phyloP scores from a whole-genome alignment of 2,888 invertebrate species.

The Lamellibrachia satsuma region DNA sequence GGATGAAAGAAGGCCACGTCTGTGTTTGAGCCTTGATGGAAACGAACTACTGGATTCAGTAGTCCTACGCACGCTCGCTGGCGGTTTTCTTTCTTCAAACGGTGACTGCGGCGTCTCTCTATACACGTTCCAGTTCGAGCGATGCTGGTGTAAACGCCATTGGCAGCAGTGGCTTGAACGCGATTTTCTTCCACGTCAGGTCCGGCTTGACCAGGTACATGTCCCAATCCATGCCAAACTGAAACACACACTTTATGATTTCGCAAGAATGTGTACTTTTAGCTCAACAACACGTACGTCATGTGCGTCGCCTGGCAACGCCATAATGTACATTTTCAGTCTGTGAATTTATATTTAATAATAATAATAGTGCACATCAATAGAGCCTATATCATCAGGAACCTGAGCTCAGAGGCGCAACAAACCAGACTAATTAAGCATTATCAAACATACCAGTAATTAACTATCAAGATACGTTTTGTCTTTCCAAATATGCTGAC shows the following conservation, averaged over 20 bases:
- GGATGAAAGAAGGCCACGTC: no score
- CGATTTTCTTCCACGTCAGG: slow-evolving; percentile 43
- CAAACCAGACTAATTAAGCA: no score
- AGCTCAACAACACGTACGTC: neutral
- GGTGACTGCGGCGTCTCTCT: neutral
- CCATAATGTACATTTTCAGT: no score
- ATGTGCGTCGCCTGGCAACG: no score
- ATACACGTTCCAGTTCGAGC: slow-evolving; percentile 17
- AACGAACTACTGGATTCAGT: no score
- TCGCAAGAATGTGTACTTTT: neutral
- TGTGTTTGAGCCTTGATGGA: neutral
- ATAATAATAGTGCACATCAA: no score
- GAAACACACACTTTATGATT: slow-evolving; percentile 20
- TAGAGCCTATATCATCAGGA: no score
- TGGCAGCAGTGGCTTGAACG: slow-evolving; percentile 48
- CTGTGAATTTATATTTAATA: no score
- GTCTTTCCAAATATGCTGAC: no score
- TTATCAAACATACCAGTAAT: no score
- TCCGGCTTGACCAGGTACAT: slow-evolving; percentile 78
- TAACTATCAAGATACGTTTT: no score
- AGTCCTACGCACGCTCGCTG: neutral
- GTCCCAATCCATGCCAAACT: slow-evolving; percentile 71
- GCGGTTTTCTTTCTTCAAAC: neutral
- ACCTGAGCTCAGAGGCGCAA: no score
- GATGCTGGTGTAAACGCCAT: slow-evolving; percentile 29